Evolutionary conservation across 2,797 vertebrate species (phyloP).

Genomic region (Danio aesculapii): DNA sequence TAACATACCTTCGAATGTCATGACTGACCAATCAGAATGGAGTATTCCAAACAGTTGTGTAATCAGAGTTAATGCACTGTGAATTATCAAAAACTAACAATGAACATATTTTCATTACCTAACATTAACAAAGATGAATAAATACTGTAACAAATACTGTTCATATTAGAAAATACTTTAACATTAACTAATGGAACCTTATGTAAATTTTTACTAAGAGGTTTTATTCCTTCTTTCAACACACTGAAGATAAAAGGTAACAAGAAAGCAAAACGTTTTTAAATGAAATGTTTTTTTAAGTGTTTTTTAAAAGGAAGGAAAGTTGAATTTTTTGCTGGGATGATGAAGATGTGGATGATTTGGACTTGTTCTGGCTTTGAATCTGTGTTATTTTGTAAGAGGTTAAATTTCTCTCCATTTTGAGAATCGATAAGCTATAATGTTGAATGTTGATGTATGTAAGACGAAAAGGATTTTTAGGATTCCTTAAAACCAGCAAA

Average conservation of each 20-base stretch:
- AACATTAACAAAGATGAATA: no score
- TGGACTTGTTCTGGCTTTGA: slow-evolving; percentile 21
- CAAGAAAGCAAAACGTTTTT: background rate
- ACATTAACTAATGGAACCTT: no score
- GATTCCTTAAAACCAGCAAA: slow-evolving; percentile 49
- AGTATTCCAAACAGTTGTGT: no score
- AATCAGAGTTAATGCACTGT: no score
- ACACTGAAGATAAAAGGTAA: slow-evolving; percentile 4
- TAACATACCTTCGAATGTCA: no score
- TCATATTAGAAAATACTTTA: no score
- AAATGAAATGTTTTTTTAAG: no score
- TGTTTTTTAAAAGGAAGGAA: background rate
- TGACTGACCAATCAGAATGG: no score
- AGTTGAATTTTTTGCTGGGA: background rate
- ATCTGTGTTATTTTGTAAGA: slow-evolving; percentile 13
- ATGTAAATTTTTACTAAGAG: no score
- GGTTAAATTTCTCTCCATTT: background rate
- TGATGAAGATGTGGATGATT: background rate
- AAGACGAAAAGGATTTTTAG: slow-evolving; percentile 12
- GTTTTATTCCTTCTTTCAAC: background rate
- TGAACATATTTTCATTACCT: no score
- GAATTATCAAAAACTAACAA: no score
- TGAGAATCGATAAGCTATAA: slow-evolving; percentile 2
- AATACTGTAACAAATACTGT: no score
- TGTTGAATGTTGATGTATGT: slow-evolving; percentile 21